These are phyloP conservation scores for Dromococcyx pavoninus DNA, from an alignment of 2,797 vertebrate genomes.

Conservation along the genomic window DNA sequence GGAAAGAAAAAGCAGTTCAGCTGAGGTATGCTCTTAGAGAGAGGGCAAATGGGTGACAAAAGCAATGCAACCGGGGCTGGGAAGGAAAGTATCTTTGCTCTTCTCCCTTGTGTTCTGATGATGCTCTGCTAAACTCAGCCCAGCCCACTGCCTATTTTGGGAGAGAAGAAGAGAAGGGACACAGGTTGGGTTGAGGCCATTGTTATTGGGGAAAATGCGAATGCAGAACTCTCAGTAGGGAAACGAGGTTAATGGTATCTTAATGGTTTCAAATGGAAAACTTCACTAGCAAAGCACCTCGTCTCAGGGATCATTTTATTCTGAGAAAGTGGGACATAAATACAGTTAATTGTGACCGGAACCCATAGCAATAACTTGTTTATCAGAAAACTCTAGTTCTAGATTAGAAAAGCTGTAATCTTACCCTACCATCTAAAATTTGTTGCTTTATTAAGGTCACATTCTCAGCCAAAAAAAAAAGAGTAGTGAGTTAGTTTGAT, in stretches of 20 bases:
- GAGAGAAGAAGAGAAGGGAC: neutral
- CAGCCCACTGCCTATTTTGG: neutral
- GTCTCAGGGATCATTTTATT: slow-evolving; percentile 24
- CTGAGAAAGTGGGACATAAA: slow-evolving; percentile 27
- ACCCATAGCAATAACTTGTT: neutral
- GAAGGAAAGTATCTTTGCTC: slow-evolving; percentile 62
- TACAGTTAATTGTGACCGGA: neutral
- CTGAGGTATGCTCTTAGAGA: slow-evolving; percentile 60
- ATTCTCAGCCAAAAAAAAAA: neutral
- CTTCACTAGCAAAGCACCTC: neutral
- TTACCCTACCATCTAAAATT: slow-evolving; percentile 34
- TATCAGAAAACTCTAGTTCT: slow-evolving; percentile 16
- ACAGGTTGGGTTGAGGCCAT: neutral
- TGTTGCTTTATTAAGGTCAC: slow-evolving; percentile 51
- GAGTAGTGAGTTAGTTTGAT: slow-evolving; percentile 44
- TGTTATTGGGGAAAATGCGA: neutral
- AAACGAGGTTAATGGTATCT: neutral
- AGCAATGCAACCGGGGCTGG: slow-evolving; percentile 7
- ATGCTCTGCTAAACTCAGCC: neutral
- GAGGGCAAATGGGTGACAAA: slow-evolving; percentile 30
- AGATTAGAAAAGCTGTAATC: slow-evolving; percentile 30
- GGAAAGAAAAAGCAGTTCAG: neutral
- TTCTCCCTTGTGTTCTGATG: neutral
- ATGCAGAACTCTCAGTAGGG: neutral
- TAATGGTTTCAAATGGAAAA: too few species aligned